phyloP scores from a whole-genome alignment of 2,113 vertebrate species.

The Melanotaenia duboulayi region DNA sequence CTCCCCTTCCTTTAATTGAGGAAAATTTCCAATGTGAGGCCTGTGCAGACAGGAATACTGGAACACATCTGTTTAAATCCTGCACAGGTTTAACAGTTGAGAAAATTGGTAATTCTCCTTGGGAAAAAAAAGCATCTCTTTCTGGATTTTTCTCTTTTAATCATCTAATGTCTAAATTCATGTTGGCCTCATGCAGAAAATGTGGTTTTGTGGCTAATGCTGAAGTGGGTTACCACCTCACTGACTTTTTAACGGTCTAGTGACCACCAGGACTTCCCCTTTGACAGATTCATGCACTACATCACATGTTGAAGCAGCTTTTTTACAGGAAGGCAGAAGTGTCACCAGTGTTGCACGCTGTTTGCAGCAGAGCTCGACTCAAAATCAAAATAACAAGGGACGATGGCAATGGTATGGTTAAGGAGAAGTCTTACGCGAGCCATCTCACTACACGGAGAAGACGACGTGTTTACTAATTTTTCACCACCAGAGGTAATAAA shows the following conservation, averaged over 20 bases:
- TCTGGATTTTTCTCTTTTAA: not conserved
- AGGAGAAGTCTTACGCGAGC: constrained; percentile 24
- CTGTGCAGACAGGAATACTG: not conserved
- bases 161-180: constrained; percentile 1
- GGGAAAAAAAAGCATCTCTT: not conserved
- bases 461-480: constrained; percentile 35
- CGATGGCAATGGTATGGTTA: constrained; percentile 32
- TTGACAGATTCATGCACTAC: constrained; percentile 18
- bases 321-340: constrained; percentile 18
- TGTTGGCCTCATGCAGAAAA: not conserved
- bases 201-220: constrained; percentile 4
- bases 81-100: not conserved
- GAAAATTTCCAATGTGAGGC: not conserved
- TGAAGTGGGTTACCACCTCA: not conserved
- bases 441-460: constrained; percentile 4
- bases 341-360: not conserved
- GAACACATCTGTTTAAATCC: not conserved
- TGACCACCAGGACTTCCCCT: constrained; percentile 51
- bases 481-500: constrained; percentile 50
- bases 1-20: not conserved
- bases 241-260: constrained; percentile 15
- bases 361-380: not conserved
- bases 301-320: constrained; percentile 34
- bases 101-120: too few species aligned
- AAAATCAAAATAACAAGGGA: not conserved